These are phyloP conservation scores for Drymonia ruficornis DNA, from an alignment of 2,888 invertebrate species.

Conservation along the genomic window DNA sequence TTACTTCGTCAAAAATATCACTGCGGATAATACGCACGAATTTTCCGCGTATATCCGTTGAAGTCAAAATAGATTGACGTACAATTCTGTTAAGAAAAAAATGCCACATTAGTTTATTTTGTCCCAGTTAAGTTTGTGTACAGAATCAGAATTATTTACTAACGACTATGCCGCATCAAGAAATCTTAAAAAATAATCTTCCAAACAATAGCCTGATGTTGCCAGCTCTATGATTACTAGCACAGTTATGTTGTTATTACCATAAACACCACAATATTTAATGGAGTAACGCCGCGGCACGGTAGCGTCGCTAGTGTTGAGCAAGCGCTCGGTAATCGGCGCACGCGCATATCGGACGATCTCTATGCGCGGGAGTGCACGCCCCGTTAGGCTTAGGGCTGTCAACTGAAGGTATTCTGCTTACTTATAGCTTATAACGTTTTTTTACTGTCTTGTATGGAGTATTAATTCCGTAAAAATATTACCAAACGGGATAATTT, in stretches of 20 bases:
- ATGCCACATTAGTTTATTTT: no score
- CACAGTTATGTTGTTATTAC: slow-evolving; percentile 36
- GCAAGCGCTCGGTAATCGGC: slow-evolving; percentile 22
- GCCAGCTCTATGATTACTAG: slow-evolving; percentile 8
- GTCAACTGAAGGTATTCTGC: slow-evolving; percentile 8
- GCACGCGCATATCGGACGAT: slow-evolving; percentile 37
- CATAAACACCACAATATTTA: slow-evolving; percentile 25
- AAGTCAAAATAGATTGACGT: no score
- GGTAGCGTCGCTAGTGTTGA: slow-evolving; percentile 7
- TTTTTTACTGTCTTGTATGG: no score
- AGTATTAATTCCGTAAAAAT: no score
- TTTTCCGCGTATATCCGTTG: no score
- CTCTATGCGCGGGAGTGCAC: slow-evolving; percentile 31
- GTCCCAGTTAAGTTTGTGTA: no score
- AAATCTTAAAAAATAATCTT: not conserved
- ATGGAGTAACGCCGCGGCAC: not conserved
- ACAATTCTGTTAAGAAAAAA: no score
- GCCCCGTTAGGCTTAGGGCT: slow-evolving; percentile 30
- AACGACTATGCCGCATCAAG: not conserved
- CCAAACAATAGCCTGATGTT: not conserved
- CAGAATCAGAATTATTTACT: no score
- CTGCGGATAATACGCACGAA: no score
- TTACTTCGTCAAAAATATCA: no score
- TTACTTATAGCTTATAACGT: no score
- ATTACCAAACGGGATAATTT: no score